These are phyloP conservation scores for Bedellia somnulentella DNA, from an alignment of 2,888 invertebrate species.

Conservation along the genomic window DNA sequence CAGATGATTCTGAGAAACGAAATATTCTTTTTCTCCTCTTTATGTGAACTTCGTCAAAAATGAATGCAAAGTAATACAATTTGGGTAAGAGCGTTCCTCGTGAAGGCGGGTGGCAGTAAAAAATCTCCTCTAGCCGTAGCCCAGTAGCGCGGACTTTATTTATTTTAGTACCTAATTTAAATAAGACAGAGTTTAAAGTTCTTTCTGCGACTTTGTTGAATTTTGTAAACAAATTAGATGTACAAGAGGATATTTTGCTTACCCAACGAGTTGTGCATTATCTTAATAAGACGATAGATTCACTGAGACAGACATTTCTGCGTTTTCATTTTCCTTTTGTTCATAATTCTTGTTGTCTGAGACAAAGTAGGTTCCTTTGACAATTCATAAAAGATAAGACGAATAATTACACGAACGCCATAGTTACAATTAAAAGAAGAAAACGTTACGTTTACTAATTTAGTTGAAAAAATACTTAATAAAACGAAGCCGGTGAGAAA, in stretches of 20 bases:
- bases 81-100: constrained; percentile 35
- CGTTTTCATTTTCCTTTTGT: constrained; percentile 6
- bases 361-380: too few species aligned
- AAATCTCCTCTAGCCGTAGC: constrained; percentile 23
- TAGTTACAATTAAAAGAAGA: too few species aligned
- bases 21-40: too few species aligned
- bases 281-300: constrained; percentile 17
- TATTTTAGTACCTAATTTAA: constrained; percentile 54
- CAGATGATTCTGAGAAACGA: too few species aligned
- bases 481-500: constrained; percentile 45
- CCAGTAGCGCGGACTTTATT: constrained; percentile 28
- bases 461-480: too few species aligned
- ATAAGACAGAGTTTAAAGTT: constrained; percentile 47
- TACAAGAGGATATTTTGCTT: constrained; percentile 26
- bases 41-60: constrained; percentile 44
- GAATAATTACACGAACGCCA: too few species aligned
- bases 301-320: constrained; percentile 10
- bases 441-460: too few species aligned
- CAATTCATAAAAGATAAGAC: too few species aligned
- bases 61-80: constrained; percentile 60
- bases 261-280: constrained; percentile 13
- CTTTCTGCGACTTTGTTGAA: constrained; percentile 40
- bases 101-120: constrained; percentile 26
- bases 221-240: constrained; percentile 48
- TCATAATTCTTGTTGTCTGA: too few species aligned